A percentile compares a stretch with the other conserved stretches of the same genome.
Conservation (phyloP, 2,888 invertebrate species). For the Gisinianus flammeolus region DNA sequence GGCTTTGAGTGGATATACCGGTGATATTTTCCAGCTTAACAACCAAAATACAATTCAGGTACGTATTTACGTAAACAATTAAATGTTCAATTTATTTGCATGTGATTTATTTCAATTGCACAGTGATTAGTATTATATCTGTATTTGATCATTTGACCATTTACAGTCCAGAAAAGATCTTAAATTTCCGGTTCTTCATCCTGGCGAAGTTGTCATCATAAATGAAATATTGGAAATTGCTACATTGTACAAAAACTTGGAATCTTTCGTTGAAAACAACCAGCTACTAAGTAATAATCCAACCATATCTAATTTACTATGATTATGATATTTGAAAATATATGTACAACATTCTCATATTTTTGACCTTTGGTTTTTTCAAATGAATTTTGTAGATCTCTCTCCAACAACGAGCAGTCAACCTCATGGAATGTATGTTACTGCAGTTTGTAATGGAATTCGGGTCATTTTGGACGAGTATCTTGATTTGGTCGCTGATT, state of each 20-base stretch:
- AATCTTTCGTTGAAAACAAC: conserved; percentile 45
- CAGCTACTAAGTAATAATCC: conserved; percentile 30
- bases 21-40: conserved; percentile 53
- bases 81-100: background rate
- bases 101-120: background rate
- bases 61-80: conserved; percentile 4
- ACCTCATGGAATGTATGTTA: conserved; percentile 48
- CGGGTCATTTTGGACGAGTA: conserved; percentile 51
- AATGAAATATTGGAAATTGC: conserved; percentile 56
- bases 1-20: conserved; percentile 53
- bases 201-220: conserved; percentile 49
- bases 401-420: background rate
- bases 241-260: conserved; percentile 48
- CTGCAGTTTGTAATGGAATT: conserved; percentile 53
- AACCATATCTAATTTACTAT: background rate
- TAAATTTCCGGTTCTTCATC: conserved; percentile 52
- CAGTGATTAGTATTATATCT: background rate
- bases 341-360: background rate
- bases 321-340: background rate
- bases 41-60: conserved; percentile 43
- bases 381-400: background rate
- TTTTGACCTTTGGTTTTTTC: too few relatives aligned
- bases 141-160: conserved; percentile 2
- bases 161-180: conserved; percentile 49
- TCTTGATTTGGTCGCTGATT: conserved; percentile 42